A percentile compares a stretch with the other conserved stretches of the same genome.
phyloP scores from a whole-genome alignment of 2,797 vertebrate species.

The Enteromius trimaculatus region DNA sequence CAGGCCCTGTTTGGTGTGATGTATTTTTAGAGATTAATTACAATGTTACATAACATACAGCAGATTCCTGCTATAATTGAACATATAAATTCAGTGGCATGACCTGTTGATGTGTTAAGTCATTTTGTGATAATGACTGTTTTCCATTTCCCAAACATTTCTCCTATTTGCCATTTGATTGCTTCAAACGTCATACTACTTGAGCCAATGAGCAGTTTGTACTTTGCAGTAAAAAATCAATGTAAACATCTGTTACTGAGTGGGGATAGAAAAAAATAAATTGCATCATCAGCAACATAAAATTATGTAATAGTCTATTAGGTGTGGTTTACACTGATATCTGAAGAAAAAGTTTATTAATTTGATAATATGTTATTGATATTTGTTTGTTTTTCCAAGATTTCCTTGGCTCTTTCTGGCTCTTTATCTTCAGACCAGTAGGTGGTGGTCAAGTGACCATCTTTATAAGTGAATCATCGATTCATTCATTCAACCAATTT shows the following conservation, averaged over 20 bases:
- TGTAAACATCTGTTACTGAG: not conserved
- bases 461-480: not conserved
- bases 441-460: not conserved
- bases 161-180: not conserved
- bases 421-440: too few relatives aligned
- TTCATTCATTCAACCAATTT: not conserved
- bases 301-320: not conserved
- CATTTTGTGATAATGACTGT: not conserved
- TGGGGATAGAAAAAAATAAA: not conserved
- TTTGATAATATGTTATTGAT: too few relatives aligned
- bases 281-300: not conserved
- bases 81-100: conserved; percentile 5
- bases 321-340: not conserved
- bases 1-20: conserved; percentile 48
- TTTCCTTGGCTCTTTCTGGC: too few relatives aligned
- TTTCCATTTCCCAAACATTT: not conserved
- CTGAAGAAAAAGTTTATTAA: too few relatives aligned
- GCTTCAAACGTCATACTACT: not conserved
- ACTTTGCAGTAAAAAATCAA: not conserved
- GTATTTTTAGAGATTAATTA: not conserved
- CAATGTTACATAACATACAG: not conserved
- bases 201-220: not conserved
- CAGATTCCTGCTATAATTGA: not conserved
- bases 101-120: not conserved
- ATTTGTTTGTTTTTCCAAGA: too few relatives aligned